These are phyloP conservation scores for Etia nguti DNA, from an alignment of 2,113 vertebrate species.

Conservation along the genomic window DNA sequence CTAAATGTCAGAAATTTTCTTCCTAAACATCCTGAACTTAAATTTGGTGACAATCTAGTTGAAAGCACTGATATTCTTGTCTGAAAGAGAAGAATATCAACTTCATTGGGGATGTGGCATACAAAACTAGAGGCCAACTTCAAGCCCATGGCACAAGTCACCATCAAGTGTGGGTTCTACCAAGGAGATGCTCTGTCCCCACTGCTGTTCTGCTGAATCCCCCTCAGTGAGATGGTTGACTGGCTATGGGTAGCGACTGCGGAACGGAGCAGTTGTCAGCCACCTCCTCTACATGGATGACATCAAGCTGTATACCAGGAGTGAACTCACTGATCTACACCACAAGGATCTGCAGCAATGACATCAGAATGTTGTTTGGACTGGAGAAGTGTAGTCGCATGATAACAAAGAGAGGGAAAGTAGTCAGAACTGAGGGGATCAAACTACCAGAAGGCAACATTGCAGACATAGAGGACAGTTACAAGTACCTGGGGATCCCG, in stretches of 20 bases:
- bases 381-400: neutral
- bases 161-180: neutral
- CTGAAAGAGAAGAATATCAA: neutral
- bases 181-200: neutral
- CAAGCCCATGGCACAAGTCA: fast-evolving
- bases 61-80: neutral
- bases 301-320: neutral
- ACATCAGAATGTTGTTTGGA: fast-evolving
- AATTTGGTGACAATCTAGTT: neutral
- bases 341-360: fast-evolving
- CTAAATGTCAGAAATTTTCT: neutral
- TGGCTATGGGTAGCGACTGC: fast-evolving
- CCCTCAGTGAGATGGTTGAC: fast-evolving
- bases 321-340: neutral
- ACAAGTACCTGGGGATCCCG: too few relatives aligned
- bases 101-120: fast-evolving
- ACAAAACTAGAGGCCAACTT: fast-evolving
- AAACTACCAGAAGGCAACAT: neutral
- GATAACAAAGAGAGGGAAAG: neutral
- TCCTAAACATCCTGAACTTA: neutral
- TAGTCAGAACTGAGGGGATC: fast-evolving
- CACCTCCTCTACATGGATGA: neutral
- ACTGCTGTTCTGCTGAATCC: neutral
- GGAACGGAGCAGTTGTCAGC: fast-evolving
- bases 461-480: neutral